A percentile compares a stretch with the other conserved stretches of the same genome.
These are phyloP conservation scores for Daphoenositta chrysoptera DNA, from an alignment of 2,113 vertebrate species.

Conservation along the genomic window DNA sequence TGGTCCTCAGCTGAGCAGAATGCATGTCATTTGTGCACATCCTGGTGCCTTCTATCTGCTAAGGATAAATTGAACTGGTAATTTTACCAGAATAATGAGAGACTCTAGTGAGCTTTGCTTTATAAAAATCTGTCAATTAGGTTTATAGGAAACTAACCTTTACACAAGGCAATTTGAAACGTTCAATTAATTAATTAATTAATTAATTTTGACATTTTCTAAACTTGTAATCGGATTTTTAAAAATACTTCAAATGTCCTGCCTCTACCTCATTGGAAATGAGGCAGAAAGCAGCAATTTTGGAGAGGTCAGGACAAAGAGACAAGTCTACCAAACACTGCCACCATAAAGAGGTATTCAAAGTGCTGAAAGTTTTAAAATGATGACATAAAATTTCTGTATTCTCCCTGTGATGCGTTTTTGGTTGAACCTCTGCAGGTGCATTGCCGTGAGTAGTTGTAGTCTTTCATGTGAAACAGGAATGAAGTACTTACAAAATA, in stretches of 20 bases:
- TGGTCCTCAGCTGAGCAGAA: background rate
- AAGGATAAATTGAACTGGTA: background rate
- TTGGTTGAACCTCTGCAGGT: background rate
- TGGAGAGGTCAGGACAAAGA: background rate
- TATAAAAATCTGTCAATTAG: background rate
- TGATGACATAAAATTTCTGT: background rate
- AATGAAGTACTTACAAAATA: background rate
- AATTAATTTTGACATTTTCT: background rate
- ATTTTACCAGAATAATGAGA: background rate
- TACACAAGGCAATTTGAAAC: background rate
- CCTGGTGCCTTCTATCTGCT: background rate
- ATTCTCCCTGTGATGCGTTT: background rate
- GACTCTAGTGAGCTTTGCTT: background rate
- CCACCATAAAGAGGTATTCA: background rate
- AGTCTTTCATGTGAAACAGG: background rate
- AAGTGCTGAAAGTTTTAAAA: background rate
- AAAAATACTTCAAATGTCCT: background rate
- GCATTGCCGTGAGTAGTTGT: background rate
- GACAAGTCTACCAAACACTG: background rate
- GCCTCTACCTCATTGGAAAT: background rate
- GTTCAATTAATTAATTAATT: background rate
- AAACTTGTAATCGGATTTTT: background rate
- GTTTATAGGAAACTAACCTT: background rate
- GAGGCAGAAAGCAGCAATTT: background rate
- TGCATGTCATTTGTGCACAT: rapidly evolving